A percentile compares a stretch with the other conserved stretches of the same genome.
Conservation (phyloP, 2,113 vertebrate species). For the Crypturellus undulatus region DNA sequence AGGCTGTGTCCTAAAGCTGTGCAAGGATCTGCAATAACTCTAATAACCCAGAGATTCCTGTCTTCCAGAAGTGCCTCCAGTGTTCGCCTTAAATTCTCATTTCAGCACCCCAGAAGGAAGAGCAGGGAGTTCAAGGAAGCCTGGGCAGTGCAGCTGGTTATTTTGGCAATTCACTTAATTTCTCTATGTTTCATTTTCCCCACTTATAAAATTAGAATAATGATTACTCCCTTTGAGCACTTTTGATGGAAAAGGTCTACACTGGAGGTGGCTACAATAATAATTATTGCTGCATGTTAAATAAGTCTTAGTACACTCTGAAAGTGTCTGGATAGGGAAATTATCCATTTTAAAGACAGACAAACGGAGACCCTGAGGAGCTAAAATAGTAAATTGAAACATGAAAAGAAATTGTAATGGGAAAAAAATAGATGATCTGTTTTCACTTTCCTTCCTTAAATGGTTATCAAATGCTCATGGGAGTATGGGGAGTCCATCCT, state of each 20-base stretch:
- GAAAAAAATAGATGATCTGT: not conserved
- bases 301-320: not conserved
- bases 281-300: not conserved
- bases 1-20: not conserved
- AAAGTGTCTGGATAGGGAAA: not conserved
- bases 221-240: not conserved
- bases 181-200: not conserved
- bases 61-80: rapidly evolving
- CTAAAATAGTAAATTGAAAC: not conserved
- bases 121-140: rapidly evolving
- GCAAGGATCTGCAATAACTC: not conserved
- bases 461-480: not conserved
- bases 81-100: not conserved
- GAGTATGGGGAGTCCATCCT: not conserved
- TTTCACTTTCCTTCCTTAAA: not conserved
- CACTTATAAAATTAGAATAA: not conserved
- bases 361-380: not conserved
- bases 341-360: not conserved
- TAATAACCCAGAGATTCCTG: not conserved
- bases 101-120: rapidly evolving
- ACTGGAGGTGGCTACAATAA: not conserved
- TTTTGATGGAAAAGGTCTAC: not conserved
- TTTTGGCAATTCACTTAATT: not conserved
- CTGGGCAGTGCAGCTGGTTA: rapidly evolving
- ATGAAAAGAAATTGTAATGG: not conserved